Percentiles rank a stretch among this genome's conserved stretches.
phyloP scores from a whole-genome alignment of 2,113 vertebrate species.

The Limnothrissa miodon region DNA sequence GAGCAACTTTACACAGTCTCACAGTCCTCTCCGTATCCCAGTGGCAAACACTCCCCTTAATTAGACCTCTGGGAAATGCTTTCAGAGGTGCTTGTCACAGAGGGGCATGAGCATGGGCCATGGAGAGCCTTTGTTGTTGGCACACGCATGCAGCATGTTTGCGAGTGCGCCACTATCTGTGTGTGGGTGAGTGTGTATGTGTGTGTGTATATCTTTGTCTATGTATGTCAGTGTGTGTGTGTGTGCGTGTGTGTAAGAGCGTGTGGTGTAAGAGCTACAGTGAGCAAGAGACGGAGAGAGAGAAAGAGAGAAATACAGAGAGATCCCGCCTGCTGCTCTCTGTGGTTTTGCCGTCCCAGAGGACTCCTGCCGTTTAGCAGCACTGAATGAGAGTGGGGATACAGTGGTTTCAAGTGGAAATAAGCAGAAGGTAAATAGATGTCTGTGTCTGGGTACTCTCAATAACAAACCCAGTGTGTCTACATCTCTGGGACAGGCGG shows the following conservation, averaged over 20 bases:
- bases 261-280: neutral
- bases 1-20: neutral
- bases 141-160: neutral
- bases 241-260: neutral
- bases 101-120: neutral
- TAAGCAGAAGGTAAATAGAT: constrained; percentile 14
- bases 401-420: neutral
- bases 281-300: constrained; percentile 2
- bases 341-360: neutral
- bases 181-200: neutral
- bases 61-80: constrained; percentile 37
- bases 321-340: neutral
- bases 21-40: constrained; percentile 5
- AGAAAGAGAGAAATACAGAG: neutral
- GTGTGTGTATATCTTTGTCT: constrained; percentile 30
- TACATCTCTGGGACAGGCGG: neutral
- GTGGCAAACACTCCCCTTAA: constrained; percentile 25
- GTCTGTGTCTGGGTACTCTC: neutral
- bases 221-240: constrained; percentile 13
- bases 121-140: neutral
- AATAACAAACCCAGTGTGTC: neutral
- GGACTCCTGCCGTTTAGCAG: constrained; percentile 5
- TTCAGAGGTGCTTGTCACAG: constrained; percentile 4
- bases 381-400: constrained; percentile 1
- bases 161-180: neutral